Evolutionary conservation across 2,888 invertebrate species (phyloP), one percentile per base, ranked within the genome.

Genomic region (Meteorus colon): DNA sequence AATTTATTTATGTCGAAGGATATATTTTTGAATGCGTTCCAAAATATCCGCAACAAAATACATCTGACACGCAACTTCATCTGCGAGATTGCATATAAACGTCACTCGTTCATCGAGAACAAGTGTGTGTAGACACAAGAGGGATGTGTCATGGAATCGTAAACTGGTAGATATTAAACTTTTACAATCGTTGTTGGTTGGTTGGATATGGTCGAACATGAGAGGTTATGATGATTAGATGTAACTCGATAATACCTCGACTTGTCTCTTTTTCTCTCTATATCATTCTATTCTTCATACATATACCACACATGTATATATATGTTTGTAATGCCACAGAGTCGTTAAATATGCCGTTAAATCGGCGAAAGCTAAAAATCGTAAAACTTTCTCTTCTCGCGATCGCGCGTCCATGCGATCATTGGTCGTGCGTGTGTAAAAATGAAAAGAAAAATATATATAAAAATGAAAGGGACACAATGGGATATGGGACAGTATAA

Each of bases 161-260:
- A 89, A 89, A 89, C 84, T 83, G 82, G 82, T 83, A 83, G 88
- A 88, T 88, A 89, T 88, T 88, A 89, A 89, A 89, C 83, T 89
- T 89, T 89, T 88, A 88, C 88, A 88, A 85, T 88, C 84, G 82
- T 79, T 80, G 60, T 68, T 73, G 59, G 67, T 63, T 81, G 83
- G 82, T 79, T 78, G 81, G 81, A 76, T 48, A 65, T 82, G 82
- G 82, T 83, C 83, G 85, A 85, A 86, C 85, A 86, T 84, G 84
- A 55, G 55, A 86, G 86, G 86, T 89, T 88, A 88, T 82, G 88
- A 88, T 89, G 89, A 89, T 89, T 89, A 89, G 88, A 89, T 88
- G 88, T 89, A 89, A 88, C 88, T 86, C 84, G 88, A 87, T 89
- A 87, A 89, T 88, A 85, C 85, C 82, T 80, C 74, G 70, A 72